A percentile compares a stretch with the other conserved stretches of the same genome.
phyloP scores from a whole-genome alignment of 2,797 vertebrate species.

The Cygnus olor region DNA sequence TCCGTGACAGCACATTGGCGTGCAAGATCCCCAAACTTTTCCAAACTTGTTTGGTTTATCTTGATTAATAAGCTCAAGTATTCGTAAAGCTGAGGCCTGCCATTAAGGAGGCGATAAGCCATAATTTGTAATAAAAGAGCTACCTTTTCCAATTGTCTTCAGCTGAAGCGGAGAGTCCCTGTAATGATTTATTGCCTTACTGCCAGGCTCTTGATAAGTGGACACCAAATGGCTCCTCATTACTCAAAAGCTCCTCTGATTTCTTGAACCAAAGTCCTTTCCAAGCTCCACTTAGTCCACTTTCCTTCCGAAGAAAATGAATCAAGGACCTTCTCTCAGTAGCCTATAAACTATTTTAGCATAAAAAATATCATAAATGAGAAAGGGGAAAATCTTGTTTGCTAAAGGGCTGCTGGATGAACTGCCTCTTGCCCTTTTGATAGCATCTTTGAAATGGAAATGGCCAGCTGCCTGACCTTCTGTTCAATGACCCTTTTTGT shows the following conservation, averaged over 20 bases:
- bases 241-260: constrained; percentile 86
- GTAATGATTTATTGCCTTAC: constrained; percentile 85
- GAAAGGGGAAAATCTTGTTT: constrained; percentile 88
- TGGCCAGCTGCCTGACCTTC: constrained; percentile 98
- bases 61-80: constrained; percentile 64
- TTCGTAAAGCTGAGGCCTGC: constrained; percentile 77
- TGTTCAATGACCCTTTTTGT: constrained; percentile 94
- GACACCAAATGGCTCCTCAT: constrained; percentile 86
- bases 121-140: constrained; percentile 86
- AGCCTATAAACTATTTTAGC: constrained; percentile 81
- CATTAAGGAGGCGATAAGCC: constrained; percentile 81
- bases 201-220: constrained; percentile 82
- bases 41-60: constrained; percentile 24
- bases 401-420: constrained; percentile 82
- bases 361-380: constrained; percentile 88
- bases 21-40: not conserved
- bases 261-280: constrained; percentile 78
- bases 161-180: constrained; percentile 78
- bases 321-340: constrained; percentile 77
- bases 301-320: constrained; percentile 83
- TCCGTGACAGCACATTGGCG: not conserved
- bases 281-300: constrained; percentile 80
- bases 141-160: constrained; percentile 78
- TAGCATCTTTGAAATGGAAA: constrained; percentile 97
- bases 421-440: constrained; percentile 86